Evolutionary conservation across 2,797 vertebrate genomes (phyloP), one percentile per base, ranked within the genome.

Genomic region (Acomys russatus): DNA sequence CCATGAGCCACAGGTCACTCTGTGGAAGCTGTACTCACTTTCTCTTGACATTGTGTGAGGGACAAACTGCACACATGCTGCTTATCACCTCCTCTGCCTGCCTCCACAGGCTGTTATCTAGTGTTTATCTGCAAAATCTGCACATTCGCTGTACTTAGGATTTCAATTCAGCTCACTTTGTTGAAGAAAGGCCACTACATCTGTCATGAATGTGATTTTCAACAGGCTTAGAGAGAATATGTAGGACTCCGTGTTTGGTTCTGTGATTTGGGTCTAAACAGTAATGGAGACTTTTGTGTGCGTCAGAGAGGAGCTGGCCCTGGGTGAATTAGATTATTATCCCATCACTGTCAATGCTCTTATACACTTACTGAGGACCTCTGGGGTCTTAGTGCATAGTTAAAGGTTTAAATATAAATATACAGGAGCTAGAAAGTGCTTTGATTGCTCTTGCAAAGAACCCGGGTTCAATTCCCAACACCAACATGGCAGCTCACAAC

Each of bases 301-400:
- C 97, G 97, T 97, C 94, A 5, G 93, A 97, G 91, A 98, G 96
- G 88, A 98, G 97, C 98, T 98, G 98, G 97, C 97, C 97, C 95
- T 54, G 5, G 9, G 98, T 98, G 98, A n/a, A 8, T 98, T 97
- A 98, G 88, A 51, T 22, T 66, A 92, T 38, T 85, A 78, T 96
- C 94, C 97, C 96, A 96, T 97, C 96, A n/a, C 92, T 76, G 59
- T 93, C 98, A 96, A 92, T n/a, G 79, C 35, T 91, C 94, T 90
- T 84, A 74, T 71, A 38, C 91, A 17, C 0, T 6, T 86, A 91
- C 25, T 91, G 87, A 96, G 89, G 63, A 95, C 71, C 15, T 1
- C 79, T 94, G 97, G 97, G 71, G 66, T 79, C 17, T 14, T 51
- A 85, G 85, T 59, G 18, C 56, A 59, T 59, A 59, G 15, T 59